Evolutionary conservation across 1,140 invertebrate genomes (phyloP).

Genomic region (Cepaea nemoralis): DNA sequence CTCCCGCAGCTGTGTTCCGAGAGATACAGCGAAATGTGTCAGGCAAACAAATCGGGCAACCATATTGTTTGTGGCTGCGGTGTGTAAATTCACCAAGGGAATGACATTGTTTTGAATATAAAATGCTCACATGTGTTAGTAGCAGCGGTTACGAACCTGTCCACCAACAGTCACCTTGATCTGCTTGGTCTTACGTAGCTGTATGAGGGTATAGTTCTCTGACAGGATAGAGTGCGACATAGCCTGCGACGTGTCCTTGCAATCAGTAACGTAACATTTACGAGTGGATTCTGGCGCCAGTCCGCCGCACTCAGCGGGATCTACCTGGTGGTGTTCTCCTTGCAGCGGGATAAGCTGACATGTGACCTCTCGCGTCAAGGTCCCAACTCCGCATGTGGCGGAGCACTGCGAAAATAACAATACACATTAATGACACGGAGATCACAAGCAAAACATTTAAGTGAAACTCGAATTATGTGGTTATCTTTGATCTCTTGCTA

Average conservation of each 20-base stretch:
- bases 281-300: background rate
- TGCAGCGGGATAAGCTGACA: background rate
- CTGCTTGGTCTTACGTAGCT: constrained; percentile 7
- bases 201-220: constrained; percentile 25
- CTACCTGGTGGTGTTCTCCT: background rate
- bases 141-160: constrained; percentile 19
- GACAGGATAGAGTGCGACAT: background rate
- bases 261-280: constrained; percentile 18
- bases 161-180: constrained; percentile 22
- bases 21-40: too few species aligned
- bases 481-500: too few species aligned
- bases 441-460: background rate
- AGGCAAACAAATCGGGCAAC: too few species aligned
- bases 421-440: background rate
- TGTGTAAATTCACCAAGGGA: too few species aligned
- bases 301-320: background rate
- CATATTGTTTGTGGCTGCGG: too few species aligned
- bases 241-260: background rate
- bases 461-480: too few species aligned
- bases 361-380: background rate
- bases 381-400: constrained; percentile 14
- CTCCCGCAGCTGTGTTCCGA: too few species aligned
- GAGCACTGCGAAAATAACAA: constrained; percentile 13
- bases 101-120: too few species aligned
- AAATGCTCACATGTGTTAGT: too few species aligned